A percentile compares a stretch with the other conserved stretches of the same genome.
Evolutionary conservation across 2,888 invertebrate species (phyloP).

Genomic region (Xestia sexstrigata): DNA sequence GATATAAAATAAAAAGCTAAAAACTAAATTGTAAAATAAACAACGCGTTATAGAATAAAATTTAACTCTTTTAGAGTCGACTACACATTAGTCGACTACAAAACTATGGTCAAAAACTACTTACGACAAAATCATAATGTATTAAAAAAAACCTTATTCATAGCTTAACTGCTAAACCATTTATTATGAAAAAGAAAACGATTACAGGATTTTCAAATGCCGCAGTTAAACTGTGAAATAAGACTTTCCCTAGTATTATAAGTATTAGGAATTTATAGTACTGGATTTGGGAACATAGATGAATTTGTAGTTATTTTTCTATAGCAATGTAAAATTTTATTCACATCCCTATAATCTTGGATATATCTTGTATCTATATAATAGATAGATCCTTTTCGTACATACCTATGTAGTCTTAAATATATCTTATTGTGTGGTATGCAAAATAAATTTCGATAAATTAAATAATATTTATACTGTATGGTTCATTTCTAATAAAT

Average conservation of each 20-base stretch:
- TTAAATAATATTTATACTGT: slow-evolving; percentile 20
- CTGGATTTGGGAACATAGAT: slow-evolving; percentile 79
- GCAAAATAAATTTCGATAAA: slow-evolving; percentile 21
- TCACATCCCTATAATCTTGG: slow-evolving; percentile 44
- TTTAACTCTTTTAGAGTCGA: slow-evolving; percentile 70
- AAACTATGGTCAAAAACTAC: slow-evolving; percentile 19
- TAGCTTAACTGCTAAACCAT: slow-evolving; percentile 58
- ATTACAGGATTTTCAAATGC: slow-evolving; percentile 51
- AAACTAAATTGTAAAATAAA: slow-evolving; percentile 63
- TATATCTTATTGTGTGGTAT: slow-evolving; percentile 31
- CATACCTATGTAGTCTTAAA: slow-evolving; percentile 55
- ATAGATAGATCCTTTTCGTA: slow-evolving; percentile 54
- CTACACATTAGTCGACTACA: slow-evolving; percentile 18
- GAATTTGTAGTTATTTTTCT: slow-evolving; percentile 76
- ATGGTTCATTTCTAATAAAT: slow-evolving; percentile 21
- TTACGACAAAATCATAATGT: not conserved
- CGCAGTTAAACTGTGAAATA: slow-evolving; percentile 65
- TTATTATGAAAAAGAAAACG: slow-evolving; percentile 49
- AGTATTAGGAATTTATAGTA: slow-evolving; percentile 59
- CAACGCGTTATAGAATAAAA: slow-evolving; percentile 74
- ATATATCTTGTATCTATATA: slow-evolving; percentile 56
- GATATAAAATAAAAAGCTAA: slow-evolving; percentile 54
- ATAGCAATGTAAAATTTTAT: slow-evolving; percentile 60
- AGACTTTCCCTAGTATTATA: slow-evolving; percentile 58
- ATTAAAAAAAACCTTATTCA: slow-evolving; percentile 48